A percentile compares a stretch with the other conserved stretches of the same genome.
Conservation (phyloP, 1,140 invertebrate species). For the Pantala flavescens region DNA sequence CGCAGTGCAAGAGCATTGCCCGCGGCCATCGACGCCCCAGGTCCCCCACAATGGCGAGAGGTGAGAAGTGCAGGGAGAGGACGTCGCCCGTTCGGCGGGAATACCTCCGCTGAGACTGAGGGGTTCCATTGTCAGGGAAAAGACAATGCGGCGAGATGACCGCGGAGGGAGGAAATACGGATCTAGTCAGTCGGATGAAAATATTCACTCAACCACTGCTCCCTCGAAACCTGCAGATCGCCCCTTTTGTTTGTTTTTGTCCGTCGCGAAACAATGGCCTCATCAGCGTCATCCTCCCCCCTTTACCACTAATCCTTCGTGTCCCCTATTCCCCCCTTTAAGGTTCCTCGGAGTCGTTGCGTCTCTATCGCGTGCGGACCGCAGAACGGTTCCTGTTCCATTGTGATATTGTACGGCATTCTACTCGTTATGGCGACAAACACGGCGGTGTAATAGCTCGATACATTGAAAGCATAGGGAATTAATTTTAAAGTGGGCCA, state of each 20-base stretch:
- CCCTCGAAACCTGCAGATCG: neutral
- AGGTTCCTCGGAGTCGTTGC: no score
- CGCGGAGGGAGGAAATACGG: neutral
- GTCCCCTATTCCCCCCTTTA: no score
- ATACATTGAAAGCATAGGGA: no score
- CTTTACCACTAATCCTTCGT: no score
- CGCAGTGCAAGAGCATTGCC: no score
- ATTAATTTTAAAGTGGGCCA: no score
- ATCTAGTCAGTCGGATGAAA: neutral
- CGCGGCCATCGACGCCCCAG: no score
- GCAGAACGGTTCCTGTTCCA: no score
- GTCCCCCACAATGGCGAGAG: neutral
- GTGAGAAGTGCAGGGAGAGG: neutral
- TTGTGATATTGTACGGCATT: no score
- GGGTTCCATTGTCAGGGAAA: neutral
- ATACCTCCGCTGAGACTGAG: neutral
- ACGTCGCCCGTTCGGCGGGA: neutral
- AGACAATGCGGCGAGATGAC: neutral
- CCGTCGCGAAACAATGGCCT: slow-evolving; percentile 1
- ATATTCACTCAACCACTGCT: neutral
- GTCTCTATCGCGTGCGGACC: no score
- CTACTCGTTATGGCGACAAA: no score
- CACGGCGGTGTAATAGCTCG: no score
- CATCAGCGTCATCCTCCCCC: neutral
- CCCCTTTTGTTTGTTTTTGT: neutral